phyloP scores from a whole-genome alignment of 1,140 invertebrate species.

The Drosophila elegans region DNA sequence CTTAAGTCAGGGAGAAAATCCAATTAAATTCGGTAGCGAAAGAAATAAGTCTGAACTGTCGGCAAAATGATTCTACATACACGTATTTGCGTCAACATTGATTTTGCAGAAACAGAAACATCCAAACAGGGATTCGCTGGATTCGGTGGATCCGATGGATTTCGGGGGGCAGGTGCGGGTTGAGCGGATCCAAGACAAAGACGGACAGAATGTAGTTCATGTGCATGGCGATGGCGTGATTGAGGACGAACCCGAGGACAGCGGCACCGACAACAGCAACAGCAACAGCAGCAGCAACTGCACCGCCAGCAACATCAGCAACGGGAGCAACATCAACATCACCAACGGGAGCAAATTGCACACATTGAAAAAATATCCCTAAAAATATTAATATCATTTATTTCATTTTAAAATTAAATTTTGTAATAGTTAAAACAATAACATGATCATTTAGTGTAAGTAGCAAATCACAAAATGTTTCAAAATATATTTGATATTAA shows the following conservation, averaged over 20 bases:
- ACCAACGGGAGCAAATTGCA: constrained; percentile 9
- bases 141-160: background rate
- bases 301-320: background rate
- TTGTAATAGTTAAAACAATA: too few relatives aligned
- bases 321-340: background rate
- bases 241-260: constrained; percentile 75
- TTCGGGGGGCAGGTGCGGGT: constrained; percentile 14
- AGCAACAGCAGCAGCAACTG: constrained; percentile 9
- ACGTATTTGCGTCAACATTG: constrained; percentile 83
- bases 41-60: constrained; percentile 83
- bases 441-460: too few relatives aligned
- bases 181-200: constrained; percentile 33
- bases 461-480: too few relatives aligned
- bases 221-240: constrained; percentile 77
- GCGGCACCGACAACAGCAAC: constrained; percentile 20
- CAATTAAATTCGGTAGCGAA: constrained; percentile 84
- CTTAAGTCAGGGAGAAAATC: constrained; percentile 83
- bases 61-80: constrained; percentile 84
- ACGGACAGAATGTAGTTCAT: constrained; percentile 71
- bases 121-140: constrained; percentile 28
- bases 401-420: background rate
- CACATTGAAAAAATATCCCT: constrained; percentile 1
- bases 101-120: constrained; percentile 66
- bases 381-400: too few relatives aligned
- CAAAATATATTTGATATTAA: too few relatives aligned